Conservation (phyloP, 2,888 invertebrate species). For the Conchocele bisecta region DNA sequence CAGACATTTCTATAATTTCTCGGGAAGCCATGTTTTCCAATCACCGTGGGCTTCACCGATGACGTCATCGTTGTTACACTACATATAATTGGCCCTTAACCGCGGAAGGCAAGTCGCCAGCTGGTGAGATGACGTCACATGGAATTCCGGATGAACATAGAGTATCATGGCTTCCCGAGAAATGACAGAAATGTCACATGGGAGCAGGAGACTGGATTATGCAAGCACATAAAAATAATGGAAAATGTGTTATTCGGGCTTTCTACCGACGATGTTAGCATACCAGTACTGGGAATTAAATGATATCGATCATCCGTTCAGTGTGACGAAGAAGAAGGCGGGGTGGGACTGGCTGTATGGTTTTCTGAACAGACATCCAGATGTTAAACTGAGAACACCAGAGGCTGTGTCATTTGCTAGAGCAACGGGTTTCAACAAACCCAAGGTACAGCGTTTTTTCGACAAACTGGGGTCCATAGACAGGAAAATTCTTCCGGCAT, state of each 20-base stretch:
- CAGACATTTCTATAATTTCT: too few relatives aligned
- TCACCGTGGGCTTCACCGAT: too few relatives aligned
- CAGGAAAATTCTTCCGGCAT: constrained; percentile 33
- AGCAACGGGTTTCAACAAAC: constrained; percentile 53
- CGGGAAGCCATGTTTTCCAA: too few relatives aligned
- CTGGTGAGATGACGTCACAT: too few relatives aligned
- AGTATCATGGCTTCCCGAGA: too few relatives aligned
- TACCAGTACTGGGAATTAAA: not conserved
- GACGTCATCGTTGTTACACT: too few relatives aligned
- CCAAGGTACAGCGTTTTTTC: constrained; percentile 38
- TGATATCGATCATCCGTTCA: not conserved
- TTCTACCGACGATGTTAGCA: not conserved
- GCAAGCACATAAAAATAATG: not conserved
- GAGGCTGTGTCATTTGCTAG: constrained; percentile 40
- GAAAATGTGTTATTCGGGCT: not conserved
- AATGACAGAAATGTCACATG: too few relatives aligned
- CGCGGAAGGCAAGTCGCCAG: too few relatives aligned
- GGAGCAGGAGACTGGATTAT: not conserved
- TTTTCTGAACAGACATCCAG: not conserved
- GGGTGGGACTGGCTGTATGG: not conserved
- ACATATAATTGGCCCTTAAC: too few relatives aligned
- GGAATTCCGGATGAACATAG: too few relatives aligned
- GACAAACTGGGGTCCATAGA: constrained; percentile 46
- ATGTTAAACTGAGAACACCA: constrained; percentile 17
- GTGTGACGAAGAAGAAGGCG: not conserved